A percentile compares a stretch with the other conserved stretches of the same genome.
phyloP scores from a whole-genome alignment of 1,140 invertebrate genomes.

The Ceratosolen solmsi region DNA sequence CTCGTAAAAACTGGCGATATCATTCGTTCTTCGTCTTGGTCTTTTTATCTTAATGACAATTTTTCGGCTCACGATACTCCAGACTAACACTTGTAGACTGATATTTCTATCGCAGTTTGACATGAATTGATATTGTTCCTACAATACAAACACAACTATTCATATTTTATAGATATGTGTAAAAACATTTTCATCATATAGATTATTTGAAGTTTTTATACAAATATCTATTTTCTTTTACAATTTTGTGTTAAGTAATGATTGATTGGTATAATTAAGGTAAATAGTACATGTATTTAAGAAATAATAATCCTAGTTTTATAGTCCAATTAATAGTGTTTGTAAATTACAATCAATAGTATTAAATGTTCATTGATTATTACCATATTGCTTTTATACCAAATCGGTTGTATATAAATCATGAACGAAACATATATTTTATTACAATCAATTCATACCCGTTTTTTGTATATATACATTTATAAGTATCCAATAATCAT shows the following conservation, averaged over 20 bases:
- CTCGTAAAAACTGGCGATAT: neutral
- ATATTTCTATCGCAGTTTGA: neutral
- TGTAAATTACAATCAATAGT: neutral
- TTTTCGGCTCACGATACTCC: neutral
- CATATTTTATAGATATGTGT: too few species aligned
- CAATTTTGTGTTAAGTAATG: too few species aligned
- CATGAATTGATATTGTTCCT: neutral
- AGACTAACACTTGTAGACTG: neutral
- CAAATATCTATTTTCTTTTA: too few species aligned
- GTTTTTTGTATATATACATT: conserved; percentile 18
- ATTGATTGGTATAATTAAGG: too few species aligned
- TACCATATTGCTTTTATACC: neutral
- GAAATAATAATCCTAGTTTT: too few species aligned
- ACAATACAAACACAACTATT: neutral
- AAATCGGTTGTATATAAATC: neutral
- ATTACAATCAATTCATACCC: neutral
- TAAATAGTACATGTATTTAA: too few species aligned
- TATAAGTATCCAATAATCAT: neutral
- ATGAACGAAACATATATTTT: neutral
- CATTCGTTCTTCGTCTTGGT: neutral
- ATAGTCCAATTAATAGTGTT: neutral
- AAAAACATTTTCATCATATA: too few species aligned
- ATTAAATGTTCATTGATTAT: neutral
- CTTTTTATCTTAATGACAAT: conserved; percentile 1
- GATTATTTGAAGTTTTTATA: too few species aligned